phyloP scores from a whole-genome alignment of 2,113 vertebrate species.

The Lynx canadensis region DNA sequence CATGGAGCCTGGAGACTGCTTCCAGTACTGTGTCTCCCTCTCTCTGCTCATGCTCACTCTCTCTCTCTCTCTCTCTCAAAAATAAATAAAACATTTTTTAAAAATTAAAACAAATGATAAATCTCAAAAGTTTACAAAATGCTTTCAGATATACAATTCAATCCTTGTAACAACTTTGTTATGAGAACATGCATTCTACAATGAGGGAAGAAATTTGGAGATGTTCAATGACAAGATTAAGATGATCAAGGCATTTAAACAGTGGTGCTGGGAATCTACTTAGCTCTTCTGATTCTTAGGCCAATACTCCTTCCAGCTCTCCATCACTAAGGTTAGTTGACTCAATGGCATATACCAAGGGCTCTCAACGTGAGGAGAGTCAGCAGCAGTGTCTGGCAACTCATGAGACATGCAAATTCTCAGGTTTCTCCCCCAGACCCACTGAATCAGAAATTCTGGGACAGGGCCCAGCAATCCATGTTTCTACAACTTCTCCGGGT shows the following conservation, averaged over 20 bases:
- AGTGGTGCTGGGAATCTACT: background rate
- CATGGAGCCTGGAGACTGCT: too few relatives aligned
- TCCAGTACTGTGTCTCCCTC: too few relatives aligned
- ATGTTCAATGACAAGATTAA: background rate
- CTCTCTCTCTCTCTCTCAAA: too few relatives aligned
- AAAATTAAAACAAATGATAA: too few relatives aligned
- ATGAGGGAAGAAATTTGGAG: background rate
- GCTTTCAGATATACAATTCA: background rate
- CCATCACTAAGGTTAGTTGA: background rate
- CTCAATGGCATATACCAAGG: rapidly evolving
- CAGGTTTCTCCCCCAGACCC: background rate
- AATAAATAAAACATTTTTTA: too few relatives aligned
- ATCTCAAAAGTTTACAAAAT: background rate
- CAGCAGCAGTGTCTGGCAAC: background rate
- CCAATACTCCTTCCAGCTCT: background rate
- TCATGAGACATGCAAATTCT: background rate
- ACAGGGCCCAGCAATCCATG: too few relatives aligned
- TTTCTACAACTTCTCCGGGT: background rate
- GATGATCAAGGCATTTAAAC: background rate
- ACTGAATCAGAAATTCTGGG: background rate
- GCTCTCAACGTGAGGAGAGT: background rate
- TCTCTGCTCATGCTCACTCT: too few relatives aligned
- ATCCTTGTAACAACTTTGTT: background rate
- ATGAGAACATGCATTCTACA: background rate
- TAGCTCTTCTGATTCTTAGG: background rate